A percentile compares a stretch with the other conserved stretches of the same genome.
phyloP scores from a whole-genome alignment of 2,113 vertebrate species.

The Peromyscus maniculatus region DNA sequence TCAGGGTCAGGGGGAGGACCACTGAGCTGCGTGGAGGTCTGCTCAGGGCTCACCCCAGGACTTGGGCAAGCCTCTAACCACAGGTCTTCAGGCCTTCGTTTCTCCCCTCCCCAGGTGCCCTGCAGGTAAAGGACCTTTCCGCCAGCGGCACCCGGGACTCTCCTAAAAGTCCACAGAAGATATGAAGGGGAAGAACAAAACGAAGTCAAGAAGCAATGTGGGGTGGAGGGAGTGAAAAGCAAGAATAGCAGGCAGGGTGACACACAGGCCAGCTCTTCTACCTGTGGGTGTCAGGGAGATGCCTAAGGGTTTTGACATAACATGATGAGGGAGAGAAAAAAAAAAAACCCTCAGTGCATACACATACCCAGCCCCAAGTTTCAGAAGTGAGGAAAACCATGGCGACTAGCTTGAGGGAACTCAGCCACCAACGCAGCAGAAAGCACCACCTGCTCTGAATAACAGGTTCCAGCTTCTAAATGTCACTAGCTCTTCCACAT shows the following conservation, averaged over 20 bases:
- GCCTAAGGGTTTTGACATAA: constrained; percentile 64
- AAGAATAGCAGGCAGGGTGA: neutral
- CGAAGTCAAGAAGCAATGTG: neutral
- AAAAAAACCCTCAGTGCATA: constrained; percentile 19
- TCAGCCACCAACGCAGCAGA: constrained; percentile 49
- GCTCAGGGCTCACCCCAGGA: neutral
- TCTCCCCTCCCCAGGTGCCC: neutral
- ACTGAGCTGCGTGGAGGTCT: neutral
- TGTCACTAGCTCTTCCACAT: constrained; percentile 46
- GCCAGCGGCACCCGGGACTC: neutral
- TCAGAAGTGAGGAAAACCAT: constrained; percentile 74
- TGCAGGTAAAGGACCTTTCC: neutral
- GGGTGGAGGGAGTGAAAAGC: neutral
- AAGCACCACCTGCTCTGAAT: constrained; percentile 73
- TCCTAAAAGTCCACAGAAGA: neutral
- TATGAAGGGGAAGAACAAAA: neutral
- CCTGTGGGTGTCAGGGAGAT: constrained; percentile 26
- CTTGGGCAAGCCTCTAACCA: neutral
- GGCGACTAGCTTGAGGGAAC: constrained; percentile 66
- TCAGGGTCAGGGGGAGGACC: neutral
- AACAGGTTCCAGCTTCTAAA: constrained; percentile 68
- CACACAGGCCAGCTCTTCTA: neutral
- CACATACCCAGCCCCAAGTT: constrained; percentile 70
- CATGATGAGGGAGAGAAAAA: neutral
- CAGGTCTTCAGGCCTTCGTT: neutral